Evolutionary conservation across 2,113 vertebrate species (phyloP).

Genomic region (Perca fluviatilis): DNA sequence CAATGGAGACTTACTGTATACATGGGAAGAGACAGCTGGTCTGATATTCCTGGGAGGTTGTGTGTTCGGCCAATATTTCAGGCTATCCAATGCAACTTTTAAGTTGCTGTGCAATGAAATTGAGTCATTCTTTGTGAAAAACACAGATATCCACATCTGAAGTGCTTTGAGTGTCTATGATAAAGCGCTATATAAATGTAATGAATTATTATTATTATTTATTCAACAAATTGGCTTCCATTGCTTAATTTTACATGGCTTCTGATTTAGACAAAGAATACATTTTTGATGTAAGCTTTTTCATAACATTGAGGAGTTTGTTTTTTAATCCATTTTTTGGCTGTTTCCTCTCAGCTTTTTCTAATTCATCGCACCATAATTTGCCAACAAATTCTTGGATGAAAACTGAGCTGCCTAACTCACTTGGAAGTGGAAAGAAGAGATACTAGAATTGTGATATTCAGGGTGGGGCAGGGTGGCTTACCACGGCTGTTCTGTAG

Average conservation of each 20-base stretch:
- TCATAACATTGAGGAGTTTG: conserved; percentile 11
- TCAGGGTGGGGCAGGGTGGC: conserved; percentile 10
- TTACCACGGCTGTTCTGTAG: conserved; percentile 21
- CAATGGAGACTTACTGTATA: conserved; percentile 28
- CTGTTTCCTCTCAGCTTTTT: conserved; percentile 18
- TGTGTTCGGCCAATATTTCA: conserved; percentile 35
- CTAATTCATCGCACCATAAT: conserved; percentile 37
- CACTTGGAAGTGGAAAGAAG: conserved; percentile 40
- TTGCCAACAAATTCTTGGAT: conserved; percentile 52
- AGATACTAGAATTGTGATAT: conserved; percentile 26
- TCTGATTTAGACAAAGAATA: background rate
- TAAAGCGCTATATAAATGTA: no score
- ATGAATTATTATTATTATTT: background rate
- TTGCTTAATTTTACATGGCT: conserved; percentile 1
- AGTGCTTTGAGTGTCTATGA: no score
- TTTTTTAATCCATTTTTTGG: background rate
- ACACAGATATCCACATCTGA: conserved; percentile 1
- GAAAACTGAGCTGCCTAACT: conserved; percentile 33
- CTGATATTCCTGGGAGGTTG: conserved; percentile 32
- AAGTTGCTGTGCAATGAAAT: conserved; percentile 37
- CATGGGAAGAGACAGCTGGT: conserved; percentile 24
- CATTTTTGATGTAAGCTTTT: conserved; percentile 8
- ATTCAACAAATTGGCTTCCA: conserved; percentile 29
- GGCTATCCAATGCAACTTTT: conserved; percentile 24
- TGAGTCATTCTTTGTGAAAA: conserved; percentile 32